Evolutionary conservation across 2,888 invertebrate genomes (phyloP).

Genomic region (Tridacna crocea): DNA sequence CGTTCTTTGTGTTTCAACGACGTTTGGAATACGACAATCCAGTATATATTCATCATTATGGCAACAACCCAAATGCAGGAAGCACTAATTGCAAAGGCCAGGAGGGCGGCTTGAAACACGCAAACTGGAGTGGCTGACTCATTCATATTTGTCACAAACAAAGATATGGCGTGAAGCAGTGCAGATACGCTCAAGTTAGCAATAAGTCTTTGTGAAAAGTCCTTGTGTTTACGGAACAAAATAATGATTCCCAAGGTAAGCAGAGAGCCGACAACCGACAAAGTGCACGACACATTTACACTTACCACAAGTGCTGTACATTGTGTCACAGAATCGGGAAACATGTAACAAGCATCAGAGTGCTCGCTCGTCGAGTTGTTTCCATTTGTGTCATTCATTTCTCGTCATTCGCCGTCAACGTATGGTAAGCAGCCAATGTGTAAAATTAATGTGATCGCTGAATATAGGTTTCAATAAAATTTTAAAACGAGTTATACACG

Average conservation of each 20-base stretch:
- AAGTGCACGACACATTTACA: conserved; percentile 7
- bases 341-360: conserved; percentile 16
- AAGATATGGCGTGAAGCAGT: conserved; percentile 22
- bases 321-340: conserved; percentile 11
- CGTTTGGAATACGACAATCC: conserved; percentile 15
- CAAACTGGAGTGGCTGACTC: conserved; percentile 25
- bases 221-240: conserved; percentile 4
- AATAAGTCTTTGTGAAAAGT: conserved; percentile 18
- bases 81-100: conserved; percentile 37
- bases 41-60: conserved; percentile 37
- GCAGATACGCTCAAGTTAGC: conserved; percentile 34
- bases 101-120: conserved; percentile 33
- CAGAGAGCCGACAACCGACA: conserved; percentile 21
- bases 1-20: conserved; percentile 27
- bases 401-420: background rate
- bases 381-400: background rate
- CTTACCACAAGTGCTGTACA: conserved; percentile 21
- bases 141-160: conserved; percentile 26
- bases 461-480: no score
- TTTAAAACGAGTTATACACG: no score
- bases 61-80: conserved; percentile 32
- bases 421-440: no score
- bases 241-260: conserved; percentile 21
- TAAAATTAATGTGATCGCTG: no score
- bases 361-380: background rate